Base-by-base conservation (phyloP, 2,113 vertebrate genomes). In the Phainopepla nitens region DNA sequence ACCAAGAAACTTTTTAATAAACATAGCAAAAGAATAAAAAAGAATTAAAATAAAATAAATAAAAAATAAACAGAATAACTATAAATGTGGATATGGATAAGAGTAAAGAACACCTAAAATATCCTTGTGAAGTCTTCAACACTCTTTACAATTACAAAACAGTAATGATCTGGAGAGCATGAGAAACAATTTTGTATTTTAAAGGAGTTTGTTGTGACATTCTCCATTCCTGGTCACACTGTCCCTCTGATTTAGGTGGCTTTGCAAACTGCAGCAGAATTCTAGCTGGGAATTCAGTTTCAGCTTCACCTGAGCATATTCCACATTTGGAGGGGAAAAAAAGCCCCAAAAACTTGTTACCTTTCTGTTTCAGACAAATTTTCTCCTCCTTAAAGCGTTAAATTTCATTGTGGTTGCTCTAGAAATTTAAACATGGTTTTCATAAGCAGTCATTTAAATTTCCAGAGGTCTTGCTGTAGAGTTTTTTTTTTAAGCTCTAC, bases 311-410 rank as follows among this genome's bases (percentile, higher is more conserved):
- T 88, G 71, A 56, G 29, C 3, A 1, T 33, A 12, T 10, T 73
- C 11, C 31, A 50, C 12, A 10, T 64, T 66, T 28, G 22, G 10
- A 81, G 10, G 42, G 14, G 2, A 3, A 10, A 21, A 21, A 15
- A 33, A 9, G 3, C 2, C 3, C 13, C 10, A 0, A 11, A 51
- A 28, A 8, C 4, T 68, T 1, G 0, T 42, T n/a, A 11, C 28
- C 66, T 79, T 68, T 60, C 36, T 18, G 4, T 71, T 93, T 88
- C 53, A 54, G 36, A 54, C 31, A 57, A 16, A 22, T 78, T 62
- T 45, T 54, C 56, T 81, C 35, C 64, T 71, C 18, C 31, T 78
- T 47, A 53, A 82, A 93, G 31, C 28, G 36, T 92, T 78, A 68
- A 83, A 81, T 10, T 4, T 60, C 9, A 31, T 28, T 19, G 18